Evolutionary conservation across 2,113 vertebrate species (phyloP), one percentile per base, ranked within the genome.

Genomic region (Mormyrus lacerda): DNA sequence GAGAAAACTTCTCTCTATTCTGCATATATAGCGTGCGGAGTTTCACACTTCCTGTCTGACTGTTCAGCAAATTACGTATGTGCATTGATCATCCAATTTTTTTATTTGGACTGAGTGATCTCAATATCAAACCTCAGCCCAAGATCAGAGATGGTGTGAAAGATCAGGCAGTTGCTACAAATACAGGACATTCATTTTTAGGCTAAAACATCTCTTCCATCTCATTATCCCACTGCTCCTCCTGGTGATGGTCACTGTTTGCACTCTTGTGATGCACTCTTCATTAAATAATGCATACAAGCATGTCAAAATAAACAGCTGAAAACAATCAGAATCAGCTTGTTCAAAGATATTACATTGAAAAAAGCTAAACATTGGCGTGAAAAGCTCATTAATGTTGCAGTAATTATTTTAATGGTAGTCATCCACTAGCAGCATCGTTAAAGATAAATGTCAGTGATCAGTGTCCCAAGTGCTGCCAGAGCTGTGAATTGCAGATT

Each of bases 11-110:
- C 61, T 4, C 39, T 88, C 9, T 11, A 48, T 85, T 48, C 83
- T 15, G 83, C 13, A 13, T 48, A 6, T 48, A n/a, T n/a, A 13
- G 83, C n/a, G 8, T 48, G 58, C 87, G 11, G 61, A 3, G 11
- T 27, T 19, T 10, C 45, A 69, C 24, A 76, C 87, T 88, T 88
- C 87, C 87, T 88, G 87, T 31, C 35, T 79, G 73, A 79, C 73
- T 79, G 31, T 76, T 39, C 31, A 76, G 69, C 31, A 11, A 76
- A 24, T 44, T 27, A 24, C 11, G 44, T 31, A 11, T 4, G 10
- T 10, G n/a, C 44, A 47, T 27, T 27, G 45, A 79, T 48, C 83
- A n/a, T 27, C n/a, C 7, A 85, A 85, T 85, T 50, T 10, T 48
- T 48, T 50, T 15, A 48, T 85, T 50, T 48, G 21, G n/a, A 27